Evolutionary conservation across 2,113 vertebrate species (phyloP).

Genomic region (Hymenochirus boettgeri): DNA sequence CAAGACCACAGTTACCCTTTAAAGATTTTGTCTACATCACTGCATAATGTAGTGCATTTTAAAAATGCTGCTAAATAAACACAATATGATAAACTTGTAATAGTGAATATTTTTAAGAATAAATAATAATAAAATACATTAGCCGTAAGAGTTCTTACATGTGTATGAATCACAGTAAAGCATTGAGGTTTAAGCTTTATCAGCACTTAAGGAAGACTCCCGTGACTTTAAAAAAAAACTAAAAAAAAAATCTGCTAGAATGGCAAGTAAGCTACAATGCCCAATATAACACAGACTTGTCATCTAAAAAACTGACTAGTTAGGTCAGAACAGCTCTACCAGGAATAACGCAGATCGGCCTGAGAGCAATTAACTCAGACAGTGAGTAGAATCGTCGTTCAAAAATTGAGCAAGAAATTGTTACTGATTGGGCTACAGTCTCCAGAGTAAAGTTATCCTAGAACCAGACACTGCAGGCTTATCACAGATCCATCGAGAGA

Average conservation of each 20-base stretch:
- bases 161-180: too few relatives aligned
- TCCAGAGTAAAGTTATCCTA: neutral
- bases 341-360: neutral
- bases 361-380: conserved; percentile 13
- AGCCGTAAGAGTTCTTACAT: too few relatives aligned
- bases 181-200: too few relatives aligned
- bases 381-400: neutral
- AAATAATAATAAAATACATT: too few relatives aligned
- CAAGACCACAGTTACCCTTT: too few relatives aligned
- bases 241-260: neutral
- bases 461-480: neutral
- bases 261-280: neutral
- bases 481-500: conserved; percentile 6
- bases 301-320: fast-evolving
- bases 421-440: fast-evolving
- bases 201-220: too few relatives aligned
- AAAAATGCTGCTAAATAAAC: too few relatives aligned
- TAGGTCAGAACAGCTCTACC: neutral
- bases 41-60: too few relatives aligned
- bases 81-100: too few relatives aligned
- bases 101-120: too few relatives aligned
- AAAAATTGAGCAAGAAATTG: conserved; percentile 2
- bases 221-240: too few relatives aligned
- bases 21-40: too few relatives aligned
- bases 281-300: neutral